Percentiles rank a stretch among this genome's conserved stretches.
Conservation (phyloP, 2,888 invertebrate species). For the Phoenoteleia sp. region DNA sequence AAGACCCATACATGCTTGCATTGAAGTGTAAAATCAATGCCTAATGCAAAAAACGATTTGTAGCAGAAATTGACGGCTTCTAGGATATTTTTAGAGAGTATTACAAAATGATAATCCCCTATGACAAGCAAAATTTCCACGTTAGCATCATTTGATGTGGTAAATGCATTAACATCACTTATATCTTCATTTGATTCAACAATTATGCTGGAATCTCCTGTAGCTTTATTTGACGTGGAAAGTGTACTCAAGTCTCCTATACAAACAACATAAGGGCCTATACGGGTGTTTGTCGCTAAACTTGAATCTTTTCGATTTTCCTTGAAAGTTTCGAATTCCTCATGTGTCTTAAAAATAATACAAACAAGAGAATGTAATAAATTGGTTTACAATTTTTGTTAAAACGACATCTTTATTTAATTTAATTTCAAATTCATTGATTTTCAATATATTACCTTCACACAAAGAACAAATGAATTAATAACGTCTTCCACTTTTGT, state of each 20-base stretch:
- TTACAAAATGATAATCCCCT: slow-evolving; percentile 2
- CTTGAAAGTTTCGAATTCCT: slow-evolving; percentile 17
- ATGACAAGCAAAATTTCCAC: slow-evolving; percentile 8
- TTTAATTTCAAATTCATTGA: not conserved
- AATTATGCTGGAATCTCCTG: too few relatives aligned
- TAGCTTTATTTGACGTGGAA: too few relatives aligned
- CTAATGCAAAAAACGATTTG: slow-evolving; percentile 58
- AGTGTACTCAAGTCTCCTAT: slow-evolving; percentile 14
- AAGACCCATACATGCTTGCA: slow-evolving; percentile 53
- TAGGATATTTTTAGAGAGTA: slow-evolving; percentile 6
- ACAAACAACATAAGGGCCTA: slow-evolving; percentile 2
- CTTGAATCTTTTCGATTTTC: not conserved
- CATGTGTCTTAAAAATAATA: slow-evolving; percentile 9
- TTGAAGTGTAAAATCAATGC: slow-evolving; percentile 33
- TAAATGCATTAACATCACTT: too few relatives aligned
- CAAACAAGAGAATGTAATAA: too few relatives aligned
- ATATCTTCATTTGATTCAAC: not conserved
- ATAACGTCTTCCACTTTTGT: not conserved
- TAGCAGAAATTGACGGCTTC: slow-evolving; percentile 60
- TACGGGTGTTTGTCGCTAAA: not conserved
- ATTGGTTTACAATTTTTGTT: too few relatives aligned
- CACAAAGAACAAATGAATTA: slow-evolving; percentile 8
- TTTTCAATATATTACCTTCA: slow-evolving; percentile 1
- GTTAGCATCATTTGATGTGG: not conserved
- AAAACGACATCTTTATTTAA: too few relatives aligned